Base-by-base conservation (phyloP, 2,888 invertebrate species). In the Hydrotaea diabolus region DNA sequence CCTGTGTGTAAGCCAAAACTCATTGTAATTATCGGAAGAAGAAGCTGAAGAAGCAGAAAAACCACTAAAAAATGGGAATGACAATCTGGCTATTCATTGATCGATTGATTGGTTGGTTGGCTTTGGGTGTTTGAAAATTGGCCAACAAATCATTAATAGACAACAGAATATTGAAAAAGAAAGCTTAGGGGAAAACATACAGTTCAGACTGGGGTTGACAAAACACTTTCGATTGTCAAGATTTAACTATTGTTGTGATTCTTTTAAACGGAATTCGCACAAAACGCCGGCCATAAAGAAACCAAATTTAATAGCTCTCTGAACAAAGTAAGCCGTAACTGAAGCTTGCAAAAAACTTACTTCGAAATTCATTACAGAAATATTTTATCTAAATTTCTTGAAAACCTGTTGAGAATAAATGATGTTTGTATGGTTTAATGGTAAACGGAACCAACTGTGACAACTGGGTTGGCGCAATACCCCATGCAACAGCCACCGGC, bases 331-430 rank as follows among this genome's bases (percentile, higher is more conserved):
- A n/a, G n/a, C n/a, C n/a, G n/a, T n/a, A n/a, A n/a, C n/a, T n/a
- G n/a, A n/a, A n/a, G n/a, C n/a, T n/a, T n/a, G n/a, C n/a, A n/a
- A n/a, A n/a, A 15, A 59, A 59, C 26, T n/a, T 36, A 64, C 19
- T 2, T 46, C 46, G 21, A 23, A 46, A 69, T 69, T 69, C 69
- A 69, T 69, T 69, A 69, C 21, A 23, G 15, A 69, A 69, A 69
- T 69, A 69, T 69, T 69, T 69, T 69, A 36, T 62, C 62, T 62
- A 46, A 75, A 62, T 19, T 62, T 17, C n/a, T 23, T 4, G 7
- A 21, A 82, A 82, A 82, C 82, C 78, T 64, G 82, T 79, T 79
- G 39, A 75, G 64, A 82, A 76, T 79, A 46, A 75, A 78, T 76
- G 43, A 76, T 78, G 69, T 76, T 79, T 82, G 59, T 76, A 76